Evolutionary conservation across 2,888 invertebrate genomes (phyloP), one percentile per base, ranked within the genome.

Genomic region (Epiblema foenella): DNA sequence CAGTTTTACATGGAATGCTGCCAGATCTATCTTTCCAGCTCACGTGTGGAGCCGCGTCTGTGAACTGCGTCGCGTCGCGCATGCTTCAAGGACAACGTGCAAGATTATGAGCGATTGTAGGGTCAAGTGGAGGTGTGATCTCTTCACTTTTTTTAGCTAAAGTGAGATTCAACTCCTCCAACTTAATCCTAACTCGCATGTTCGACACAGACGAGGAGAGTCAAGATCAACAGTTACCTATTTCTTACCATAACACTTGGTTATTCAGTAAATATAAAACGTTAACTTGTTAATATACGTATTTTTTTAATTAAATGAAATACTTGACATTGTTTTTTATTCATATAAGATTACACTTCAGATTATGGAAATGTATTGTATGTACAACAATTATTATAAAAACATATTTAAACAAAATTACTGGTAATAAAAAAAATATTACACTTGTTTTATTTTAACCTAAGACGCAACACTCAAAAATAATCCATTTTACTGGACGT

Each of bases 81-180:
- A 46, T 18, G 15, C 20, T 46, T 2, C n/a, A 18, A 46, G 29
- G 66, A 59, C 20, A 18, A 20, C n/a, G 51, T 15, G 20, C 42
- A 54, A 33, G 72, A 65, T 76, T 42, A 66, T 29, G 69, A 65
- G 64, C 76, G 93, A 92, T 90, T 86, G 77, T 85, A 85, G 91
- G 91, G 89, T 89, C 89, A 94, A 94, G 94, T 94, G 94, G 94
- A 94, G 94, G 94, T 93, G 93, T 94, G 94, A 94, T 94, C 94
- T 94, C 94, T 94, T 94, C 94, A 94, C 94, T 94, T 94, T 94
- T 91, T 89, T 83, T 87, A 81, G 77, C 86, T 92, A 93, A 94
- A 94, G 94, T 94, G 94, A 94, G 94, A 94, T 94, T 94, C 94
- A 94, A 94, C 94, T 94, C 94, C 94, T 94, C 94, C 94, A 94